These are phyloP conservation scores for Centrocercus urophasianus DNA, from an alignment of 2,113 vertebrate genomes.

Conservation along the genomic window DNA sequence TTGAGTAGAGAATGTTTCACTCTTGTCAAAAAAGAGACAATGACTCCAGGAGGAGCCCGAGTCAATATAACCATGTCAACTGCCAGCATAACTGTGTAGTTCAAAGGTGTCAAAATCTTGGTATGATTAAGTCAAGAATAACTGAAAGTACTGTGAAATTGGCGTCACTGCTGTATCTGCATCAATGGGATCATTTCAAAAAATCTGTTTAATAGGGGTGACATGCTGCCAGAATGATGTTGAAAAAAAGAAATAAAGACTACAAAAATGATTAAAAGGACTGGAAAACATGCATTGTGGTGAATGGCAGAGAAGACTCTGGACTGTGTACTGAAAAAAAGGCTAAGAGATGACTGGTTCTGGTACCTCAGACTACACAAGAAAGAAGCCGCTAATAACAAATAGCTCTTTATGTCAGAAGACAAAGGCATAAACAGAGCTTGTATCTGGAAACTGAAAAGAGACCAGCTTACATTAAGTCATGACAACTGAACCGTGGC, in stretches of 20 bases:
- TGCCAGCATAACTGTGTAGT: not conserved
- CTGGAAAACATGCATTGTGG: not conserved
- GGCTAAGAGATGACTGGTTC: constrained; percentile 9
- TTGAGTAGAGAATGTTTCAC: not conserved
- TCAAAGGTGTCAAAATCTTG: not conserved
- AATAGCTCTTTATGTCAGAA: constrained; percentile 32
- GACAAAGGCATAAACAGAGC: constrained; percentile 41
- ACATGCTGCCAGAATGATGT: not conserved
- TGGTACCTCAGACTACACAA: constrained; percentile 4
- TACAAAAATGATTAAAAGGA: constrained; percentile 12
- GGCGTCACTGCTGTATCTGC: not conserved
- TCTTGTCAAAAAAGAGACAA: not conserved
- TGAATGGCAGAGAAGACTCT: constrained; percentile 4
- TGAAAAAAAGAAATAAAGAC: not conserved
- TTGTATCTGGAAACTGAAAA: constrained; percentile 24
- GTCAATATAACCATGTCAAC: not conserved
- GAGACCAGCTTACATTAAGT: constrained; percentile 37
- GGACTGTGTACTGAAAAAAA: constrained; percentile 10
- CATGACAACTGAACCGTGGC: not conserved
- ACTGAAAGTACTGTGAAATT: not conserved
- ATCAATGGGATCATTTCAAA: not conserved
- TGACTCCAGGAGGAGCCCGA: not conserved
- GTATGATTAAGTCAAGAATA: not conserved
- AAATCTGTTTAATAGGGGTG: not conserved
- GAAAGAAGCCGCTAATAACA: constrained; percentile 43